A percentile compares a stretch with the other conserved stretches of the same genome.
These are phyloP conservation scores for Sula dactylatra DNA, from an alignment of 2,113 vertebrate genomes.

Conservation along the genomic window DNA sequence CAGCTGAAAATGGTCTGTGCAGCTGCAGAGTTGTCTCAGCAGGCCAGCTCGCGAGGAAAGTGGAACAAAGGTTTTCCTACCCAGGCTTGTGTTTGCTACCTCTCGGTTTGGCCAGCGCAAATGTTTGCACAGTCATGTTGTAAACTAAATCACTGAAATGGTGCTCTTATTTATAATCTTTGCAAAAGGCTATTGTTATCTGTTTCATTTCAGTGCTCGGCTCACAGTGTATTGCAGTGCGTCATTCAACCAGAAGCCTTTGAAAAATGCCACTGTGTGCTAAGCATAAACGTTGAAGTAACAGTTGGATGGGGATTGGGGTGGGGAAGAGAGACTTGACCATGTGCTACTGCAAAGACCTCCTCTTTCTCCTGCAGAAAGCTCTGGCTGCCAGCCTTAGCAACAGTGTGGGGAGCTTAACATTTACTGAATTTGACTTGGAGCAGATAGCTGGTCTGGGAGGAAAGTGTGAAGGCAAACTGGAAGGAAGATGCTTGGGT, in stretches of 20 bases:
- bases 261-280: not conserved
- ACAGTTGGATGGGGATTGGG: not conserved
- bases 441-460: not conserved
- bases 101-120: not conserved
- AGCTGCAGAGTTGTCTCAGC: not conserved
- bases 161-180: not conserved
- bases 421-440: not conserved
- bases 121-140: not conserved
- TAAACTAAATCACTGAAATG: not conserved
- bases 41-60: not conserved
- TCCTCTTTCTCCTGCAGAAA: not conserved
- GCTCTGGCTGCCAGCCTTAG: not conserved
- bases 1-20: not conserved
- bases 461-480: not conserved
- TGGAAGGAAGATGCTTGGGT: constrained; percentile 1
- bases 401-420: not conserved
- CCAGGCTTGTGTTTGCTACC: not conserved
- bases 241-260: not conserved
- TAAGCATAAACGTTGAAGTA: not conserved
- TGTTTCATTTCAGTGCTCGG: accelerated
- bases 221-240: not conserved
- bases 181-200: not conserved
- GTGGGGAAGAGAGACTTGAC: not conserved
- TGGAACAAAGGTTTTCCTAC: not conserved
- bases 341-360: not conserved